Conservation (phyloP, 2,113 vertebrate species). For the Caranx ignobilis region DNA sequence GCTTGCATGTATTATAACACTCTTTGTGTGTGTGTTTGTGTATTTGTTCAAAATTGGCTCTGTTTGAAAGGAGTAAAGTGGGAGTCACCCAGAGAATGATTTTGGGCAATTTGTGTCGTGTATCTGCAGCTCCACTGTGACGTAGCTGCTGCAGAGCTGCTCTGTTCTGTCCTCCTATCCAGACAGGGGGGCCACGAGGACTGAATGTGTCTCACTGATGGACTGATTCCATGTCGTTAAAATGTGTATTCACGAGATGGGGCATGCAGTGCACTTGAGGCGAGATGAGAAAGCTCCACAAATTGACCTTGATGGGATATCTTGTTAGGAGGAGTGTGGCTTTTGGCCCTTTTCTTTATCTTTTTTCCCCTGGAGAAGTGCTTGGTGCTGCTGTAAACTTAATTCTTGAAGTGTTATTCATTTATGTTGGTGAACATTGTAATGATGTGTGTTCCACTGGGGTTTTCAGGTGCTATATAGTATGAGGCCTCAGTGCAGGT, state of each 20-base stretch:
- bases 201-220: slow-evolving; percentile 44
- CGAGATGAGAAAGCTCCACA: slow-evolving; percentile 51
- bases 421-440: slow-evolving; percentile 14
- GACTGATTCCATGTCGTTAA: slow-evolving; percentile 52
- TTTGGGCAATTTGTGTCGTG: slow-evolving; percentile 54
- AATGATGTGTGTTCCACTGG: not conserved
- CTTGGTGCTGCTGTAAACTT: slow-evolving; percentile 5
- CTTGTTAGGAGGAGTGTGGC: slow-evolving; percentile 36
- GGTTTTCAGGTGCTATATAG: not conserved
- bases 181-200: slow-evolving; percentile 23
- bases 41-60: slow-evolving; percentile 43
- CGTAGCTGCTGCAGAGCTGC: slow-evolving; percentile 58
- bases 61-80: slow-evolving; percentile 59
- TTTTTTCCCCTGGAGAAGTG: slow-evolving; percentile 20
- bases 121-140: slow-evolving; percentile 58
- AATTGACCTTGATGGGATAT: slow-evolving; percentile 73
- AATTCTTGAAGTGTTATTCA: slow-evolving; percentile 7
- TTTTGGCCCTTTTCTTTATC: slow-evolving; percentile 54
- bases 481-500: not conserved
- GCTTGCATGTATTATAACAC: slow-evolving; percentile 18
- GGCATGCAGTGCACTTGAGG: slow-evolving; percentile 53
- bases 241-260: slow-evolving; percentile 66
- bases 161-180: slow-evolving; percentile 39
- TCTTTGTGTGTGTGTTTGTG: slow-evolving; percentile 39
- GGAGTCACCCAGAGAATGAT: slow-evolving; percentile 62